phyloP scores from a whole-genome alignment of 2,113 vertebrate genomes.

The Cyanoderma ruficeps region DNA sequence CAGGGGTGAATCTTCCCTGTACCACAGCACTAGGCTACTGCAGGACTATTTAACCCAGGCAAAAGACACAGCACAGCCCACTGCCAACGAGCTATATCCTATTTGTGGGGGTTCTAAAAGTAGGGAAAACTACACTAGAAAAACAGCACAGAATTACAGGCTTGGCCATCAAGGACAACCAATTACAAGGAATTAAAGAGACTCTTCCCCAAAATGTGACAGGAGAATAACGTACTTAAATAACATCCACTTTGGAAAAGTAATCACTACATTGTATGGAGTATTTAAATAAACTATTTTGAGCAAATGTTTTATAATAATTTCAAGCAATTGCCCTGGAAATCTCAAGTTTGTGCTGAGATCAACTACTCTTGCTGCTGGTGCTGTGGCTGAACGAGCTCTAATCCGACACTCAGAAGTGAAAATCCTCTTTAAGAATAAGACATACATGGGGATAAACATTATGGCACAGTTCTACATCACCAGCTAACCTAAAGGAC shows the following conservation, averaged over 20 bases:
- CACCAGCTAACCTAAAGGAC: background rate
- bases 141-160: background rate
- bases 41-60: background rate
- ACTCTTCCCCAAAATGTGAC: background rate
- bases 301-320: conserved; percentile 29
- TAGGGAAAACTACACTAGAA: background rate
- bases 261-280: background rate
- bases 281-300: background rate
- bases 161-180: background rate
- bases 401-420: conserved; percentile 40
- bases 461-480: background rate
- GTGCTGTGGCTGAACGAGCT: background rate
- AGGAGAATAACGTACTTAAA: background rate
- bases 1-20: background rate
- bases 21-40: background rate
- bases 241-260: background rate
- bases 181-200: background rate
- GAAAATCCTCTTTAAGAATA: conserved; percentile 46
- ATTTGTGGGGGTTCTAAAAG: background rate
- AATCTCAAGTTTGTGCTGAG: conserved; percentile 52
- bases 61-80: background rate
- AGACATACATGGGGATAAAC: conserved; percentile 25
- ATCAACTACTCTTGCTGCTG: background rate
- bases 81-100: background rate
- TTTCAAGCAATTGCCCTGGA: conserved; percentile 36